These are phyloP conservation scores for Tachysurus fulvidraco DNA, from an alignment of 2,113 vertebrate species.

Conservation along the genomic window DNA sequence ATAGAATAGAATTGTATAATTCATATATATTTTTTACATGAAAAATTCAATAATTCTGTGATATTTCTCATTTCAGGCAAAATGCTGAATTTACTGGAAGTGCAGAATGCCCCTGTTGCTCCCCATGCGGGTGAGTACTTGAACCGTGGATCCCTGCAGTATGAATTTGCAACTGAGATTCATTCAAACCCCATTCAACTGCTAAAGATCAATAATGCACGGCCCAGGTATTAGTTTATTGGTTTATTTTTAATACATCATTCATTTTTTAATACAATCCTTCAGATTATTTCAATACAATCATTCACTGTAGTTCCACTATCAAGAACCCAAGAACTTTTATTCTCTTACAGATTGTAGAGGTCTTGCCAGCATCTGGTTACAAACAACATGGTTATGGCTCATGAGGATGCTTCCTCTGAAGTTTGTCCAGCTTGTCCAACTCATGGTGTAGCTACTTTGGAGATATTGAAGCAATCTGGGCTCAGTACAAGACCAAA, in stretches of 20 bases:
- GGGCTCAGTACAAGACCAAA: constrained; percentile 59
- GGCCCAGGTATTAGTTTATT: constrained; percentile 65
- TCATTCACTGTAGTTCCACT: no score
- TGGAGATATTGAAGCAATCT: constrained; percentile 67
- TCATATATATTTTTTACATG: neutral
- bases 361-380: constrained; percentile 74
- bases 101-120: constrained; percentile 49
- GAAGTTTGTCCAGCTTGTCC: constrained; percentile 75
- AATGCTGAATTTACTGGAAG: constrained; percentile 68
- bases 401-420: constrained; percentile 74
- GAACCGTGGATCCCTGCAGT: constrained; percentile 69
- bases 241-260: neutral
- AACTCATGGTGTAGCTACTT: constrained; percentile 64
- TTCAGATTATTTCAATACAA: no score
- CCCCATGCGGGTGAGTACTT: constrained; percentile 51
- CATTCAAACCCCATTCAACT: constrained; percentile 75
- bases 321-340: no score
- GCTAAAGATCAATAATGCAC: constrained; percentile 65
- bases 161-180: constrained; percentile 68
- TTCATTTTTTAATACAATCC: no score
- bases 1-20: neutral
- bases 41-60: neutral
- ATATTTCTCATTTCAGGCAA: constrained; percentile 71
- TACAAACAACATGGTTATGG: constrained; percentile 63
- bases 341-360: constrained; percentile 64